Evolutionary conservation across 1,140 invertebrate genomes (phyloP), one percentile per base, ranked within the genome.

Genomic region (Caerostris darwini): DNA sequence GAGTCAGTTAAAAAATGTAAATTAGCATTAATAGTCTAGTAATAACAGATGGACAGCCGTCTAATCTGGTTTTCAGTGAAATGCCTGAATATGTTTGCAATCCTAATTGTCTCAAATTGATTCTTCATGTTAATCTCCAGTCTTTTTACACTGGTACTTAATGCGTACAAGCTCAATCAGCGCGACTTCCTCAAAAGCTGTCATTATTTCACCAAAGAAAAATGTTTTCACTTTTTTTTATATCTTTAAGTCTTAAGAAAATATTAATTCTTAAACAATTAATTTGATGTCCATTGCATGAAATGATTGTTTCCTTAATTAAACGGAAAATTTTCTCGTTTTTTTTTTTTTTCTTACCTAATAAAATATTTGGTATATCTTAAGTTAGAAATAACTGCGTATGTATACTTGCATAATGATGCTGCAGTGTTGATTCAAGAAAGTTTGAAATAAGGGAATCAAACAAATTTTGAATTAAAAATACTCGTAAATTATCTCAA

Each of bases 31-130:
- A 88, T 88, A 88, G 86, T 64, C 19, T 14, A 88, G 54, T 88
- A 88, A 88, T 88, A 67, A 88, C 86, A 88, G 86, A 67, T 88
- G 14, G 56, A 64, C 56, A 50, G 57, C 12, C 64, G 50, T 17
- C 71, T 50, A 19, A 81, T 89, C 61, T 34, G 64, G 87, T 89
- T 89, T 69, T 89, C 12, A 91, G 71, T 8, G 88, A 71, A 90
- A 90, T 90, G 88, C 64, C 88, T 81, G 90, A 91, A 91, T 91
- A 91, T 77, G 71, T 91, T 91, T 91, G 71, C 71, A 56, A 58
- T 59, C 90, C 69, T 91, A 91, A 91, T 91, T 91, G 90, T 91
- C 71, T 14, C 90, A 81, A 82, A 91, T 91, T 91, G 90, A 91
- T 81, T 91, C 12, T 50, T 59, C 50, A 91, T 91, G 90, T 34